A percentile compares a stretch with the other conserved stretches of the same genome.
phyloP scores from a whole-genome alignment of 2,888 invertebrate genomes.

The Meiosimyza decipiens region DNA sequence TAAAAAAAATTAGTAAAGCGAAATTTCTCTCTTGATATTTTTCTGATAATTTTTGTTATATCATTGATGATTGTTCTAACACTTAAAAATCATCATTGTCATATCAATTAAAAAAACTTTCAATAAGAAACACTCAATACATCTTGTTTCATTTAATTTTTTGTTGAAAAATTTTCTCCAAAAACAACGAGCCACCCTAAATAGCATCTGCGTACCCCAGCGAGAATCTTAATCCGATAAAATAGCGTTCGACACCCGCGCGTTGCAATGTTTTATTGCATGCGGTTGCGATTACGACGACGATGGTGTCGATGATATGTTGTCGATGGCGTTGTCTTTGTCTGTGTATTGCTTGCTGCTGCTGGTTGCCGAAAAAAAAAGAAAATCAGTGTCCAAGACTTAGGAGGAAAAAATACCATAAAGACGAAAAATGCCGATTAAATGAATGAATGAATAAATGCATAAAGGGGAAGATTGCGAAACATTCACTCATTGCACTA shows the following conservation, averaged over 20 bases:
- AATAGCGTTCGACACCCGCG: conserved; percentile 8
- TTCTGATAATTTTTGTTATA: too few species aligned
- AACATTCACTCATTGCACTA: conserved; percentile 16
- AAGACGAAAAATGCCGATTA: conserved; percentile 9
- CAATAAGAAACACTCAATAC: too few species aligned
- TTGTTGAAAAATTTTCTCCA: background rate
- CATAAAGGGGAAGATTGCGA: conserved; percentile 12
- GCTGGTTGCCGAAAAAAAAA: too few species aligned
- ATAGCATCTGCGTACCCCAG: conserved; percentile 26
- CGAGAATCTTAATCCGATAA: conserved; percentile 30
- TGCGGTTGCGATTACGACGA: conserved; percentile 30
- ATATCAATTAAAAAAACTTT: too few species aligned
- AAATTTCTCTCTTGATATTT: too few species aligned
- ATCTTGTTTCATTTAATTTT: too few species aligned
- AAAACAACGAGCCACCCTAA: background rate
- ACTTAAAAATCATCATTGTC: too few species aligned
- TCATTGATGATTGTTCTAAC: too few species aligned
- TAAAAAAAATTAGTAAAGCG: too few species aligned
- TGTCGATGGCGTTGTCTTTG: background rate
- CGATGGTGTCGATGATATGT: conserved; percentile 27
- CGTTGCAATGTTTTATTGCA: conserved; percentile 17
- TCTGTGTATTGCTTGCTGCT: too few species aligned
- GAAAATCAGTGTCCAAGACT: background rate
- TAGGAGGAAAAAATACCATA: background rate
- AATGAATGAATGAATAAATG: conserved; percentile 1